A percentile compares a stretch with the other conserved stretches of the same genome.
Conservation (phyloP, 2,888 invertebrate genomes). For the Seladonia tumulorum region DNA sequence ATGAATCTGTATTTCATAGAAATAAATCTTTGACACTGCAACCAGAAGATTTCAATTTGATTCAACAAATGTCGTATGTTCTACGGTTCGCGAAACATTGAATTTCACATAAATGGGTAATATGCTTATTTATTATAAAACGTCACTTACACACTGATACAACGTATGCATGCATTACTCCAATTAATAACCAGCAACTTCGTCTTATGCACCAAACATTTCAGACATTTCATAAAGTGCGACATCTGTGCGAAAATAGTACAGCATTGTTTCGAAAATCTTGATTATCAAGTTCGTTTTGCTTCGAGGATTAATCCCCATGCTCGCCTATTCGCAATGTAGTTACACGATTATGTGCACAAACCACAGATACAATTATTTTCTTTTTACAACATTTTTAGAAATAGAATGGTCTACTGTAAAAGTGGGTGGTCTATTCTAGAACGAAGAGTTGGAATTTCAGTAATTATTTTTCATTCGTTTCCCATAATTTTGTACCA, state of each 20-base stretch:
- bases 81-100: background rate
- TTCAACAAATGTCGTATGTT: background rate
- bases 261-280: constrained; percentile 7
- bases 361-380: background rate
- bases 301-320: background rate
- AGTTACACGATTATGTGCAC: background rate
- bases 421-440: background rate
- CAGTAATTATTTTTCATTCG: no score
- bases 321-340: background rate
- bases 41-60: background rate
- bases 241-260: constrained; percentile 21
- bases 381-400: background rate
- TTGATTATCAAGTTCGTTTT: background rate
- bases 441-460: background rate
- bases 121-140: background rate
- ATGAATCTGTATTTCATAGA: no score
- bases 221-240: constrained; percentile 32
- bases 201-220: constrained; percentile 19
- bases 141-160: background rate
- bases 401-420: background rate
- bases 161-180: background rate
- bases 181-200: background rate
- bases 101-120: background rate
- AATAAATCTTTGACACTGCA: background rate
- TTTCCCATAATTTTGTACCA: no score